Percentiles rank a stretch among this genome's conserved stretches.
These are phyloP conservation scores for Monodelphis domestica DNA, from an alignment of 2,797 vertebrate species.

Conservation along the genomic window DNA sequence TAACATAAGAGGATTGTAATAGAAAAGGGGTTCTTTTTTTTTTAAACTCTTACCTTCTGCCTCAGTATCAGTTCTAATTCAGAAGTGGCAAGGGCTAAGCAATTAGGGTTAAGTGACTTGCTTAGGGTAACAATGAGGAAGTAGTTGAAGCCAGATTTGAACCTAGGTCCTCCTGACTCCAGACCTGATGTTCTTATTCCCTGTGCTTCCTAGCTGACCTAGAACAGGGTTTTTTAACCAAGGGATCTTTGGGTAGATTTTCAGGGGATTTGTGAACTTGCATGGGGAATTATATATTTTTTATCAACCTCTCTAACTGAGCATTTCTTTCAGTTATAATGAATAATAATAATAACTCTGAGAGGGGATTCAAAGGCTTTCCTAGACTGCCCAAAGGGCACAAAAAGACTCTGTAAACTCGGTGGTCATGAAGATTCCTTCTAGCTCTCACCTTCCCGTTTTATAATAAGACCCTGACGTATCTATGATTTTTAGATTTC, in stretches of 20 bases:
- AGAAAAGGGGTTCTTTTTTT: too few relatives aligned
- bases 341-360: not conserved
- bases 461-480: not conserved
- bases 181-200: too few relatives aligned
- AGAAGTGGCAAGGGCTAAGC: too few relatives aligned
- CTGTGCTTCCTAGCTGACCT: too few relatives aligned
- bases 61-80: too few relatives aligned
- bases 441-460: not conserved
- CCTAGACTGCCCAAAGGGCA: not conserved
- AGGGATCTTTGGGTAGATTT: not conserved
- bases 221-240: not conserved
- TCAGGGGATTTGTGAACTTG: not conserved
- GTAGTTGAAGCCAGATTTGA: too few relatives aligned
- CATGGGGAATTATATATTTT: not conserved
- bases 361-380: not conserved
- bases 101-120: too few relatives aligned
- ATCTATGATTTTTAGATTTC: not conserved
- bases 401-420: not conserved
- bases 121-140: too few relatives aligned
- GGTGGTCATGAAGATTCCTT: not conserved
- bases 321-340: not conserved
- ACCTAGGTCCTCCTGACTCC: too few relatives aligned
- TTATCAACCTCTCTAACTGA: not conserved
- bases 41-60: too few relatives aligned
- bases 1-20: not conserved